Percentiles rank a stretch among this genome's conserved stretches.
phyloP scores from a whole-genome alignment of 2,113 vertebrate species.

The Corydoras maculifer region DNA sequence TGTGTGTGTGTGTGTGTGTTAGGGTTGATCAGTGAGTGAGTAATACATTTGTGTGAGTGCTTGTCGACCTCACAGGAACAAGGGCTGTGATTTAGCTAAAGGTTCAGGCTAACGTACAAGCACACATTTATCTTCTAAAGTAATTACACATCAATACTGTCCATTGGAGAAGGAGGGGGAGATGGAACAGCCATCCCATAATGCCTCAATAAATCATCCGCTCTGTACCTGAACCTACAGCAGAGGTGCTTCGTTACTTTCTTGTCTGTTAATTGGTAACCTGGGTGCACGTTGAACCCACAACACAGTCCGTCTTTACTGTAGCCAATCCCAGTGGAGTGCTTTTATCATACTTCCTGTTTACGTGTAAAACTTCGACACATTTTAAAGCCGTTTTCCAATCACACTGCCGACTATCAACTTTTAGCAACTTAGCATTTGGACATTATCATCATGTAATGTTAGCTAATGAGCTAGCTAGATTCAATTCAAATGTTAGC shows the following conservation, averaged over 20 bases:
- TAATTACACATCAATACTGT: conserved; percentile 45
- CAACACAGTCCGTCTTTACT: no score
- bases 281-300: no score
- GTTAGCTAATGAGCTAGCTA: no score
- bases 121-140: conserved; percentile 44
- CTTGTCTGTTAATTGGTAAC: not conserved
- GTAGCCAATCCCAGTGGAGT: no score
- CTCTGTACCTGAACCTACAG: conserved; percentile 15
- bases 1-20: conserved; percentile 11
- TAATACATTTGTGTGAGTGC: not conserved
- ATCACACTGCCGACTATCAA: no score
- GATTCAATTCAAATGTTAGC: no score
- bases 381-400: no score
- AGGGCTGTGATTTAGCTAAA: conserved; percentile 38
- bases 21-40: not conserved
- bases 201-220: conserved; percentile 43
- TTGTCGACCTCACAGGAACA: conserved; percentile 12
- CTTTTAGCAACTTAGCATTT: no score
- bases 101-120: conserved; percentile 33
- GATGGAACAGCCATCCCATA: conserved; percentile 10
- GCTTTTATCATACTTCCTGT: no score
- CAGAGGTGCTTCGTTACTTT: not conserved
- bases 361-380: no score
- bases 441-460: no score
- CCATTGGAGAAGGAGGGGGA: conserved; percentile 23